phyloP scores from a whole-genome alignment of 2,888 invertebrate genomes.

The Stenoptilia bipunctidactyla region DNA sequence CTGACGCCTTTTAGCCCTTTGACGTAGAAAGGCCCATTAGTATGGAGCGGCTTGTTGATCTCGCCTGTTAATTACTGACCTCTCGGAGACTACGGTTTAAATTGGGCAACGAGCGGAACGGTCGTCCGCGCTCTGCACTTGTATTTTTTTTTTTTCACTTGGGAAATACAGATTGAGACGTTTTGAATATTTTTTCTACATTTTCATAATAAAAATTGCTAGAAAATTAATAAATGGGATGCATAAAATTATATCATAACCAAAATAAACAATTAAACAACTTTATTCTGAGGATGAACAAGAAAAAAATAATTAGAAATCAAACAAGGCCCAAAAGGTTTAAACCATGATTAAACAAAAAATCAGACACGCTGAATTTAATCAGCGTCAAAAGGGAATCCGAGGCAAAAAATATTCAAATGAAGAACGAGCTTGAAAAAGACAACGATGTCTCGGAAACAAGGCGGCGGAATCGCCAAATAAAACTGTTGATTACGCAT shows the following conservation, averaged over 20 bases:
- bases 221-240: too few relatives aligned
- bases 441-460: constrained; percentile 32
- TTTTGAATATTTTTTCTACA: too few relatives aligned
- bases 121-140: too few relatives aligned
- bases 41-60: constrained; percentile 64
- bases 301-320: not conserved
- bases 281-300: too few relatives aligned
- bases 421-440: constrained; percentile 31
- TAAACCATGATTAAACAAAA: constrained; percentile 1
- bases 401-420: constrained; percentile 44
- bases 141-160: too few relatives aligned
- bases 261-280: too few relatives aligned
- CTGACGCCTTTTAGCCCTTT: constrained; percentile 64
- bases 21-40: constrained; percentile 66
- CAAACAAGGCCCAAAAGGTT: not conserved
- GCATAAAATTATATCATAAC: too few relatives aligned
- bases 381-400: constrained; percentile 40
- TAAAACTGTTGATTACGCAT: constrained; percentile 63
- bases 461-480: constrained; percentile 52
- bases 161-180: too few relatives aligned
- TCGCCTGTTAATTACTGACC: constrained; percentile 62
- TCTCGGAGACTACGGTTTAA: constrained; percentile 29
- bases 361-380: constrained; percentile 34
- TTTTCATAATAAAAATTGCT: too few relatives aligned
- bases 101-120: not conserved